Percentiles rank a stretch among this genome's conserved stretches.
These are phyloP conservation scores for Aphelenchoides besseyi DNA, from an alignment of 1,140 invertebrate genomes.

Conservation along the genomic window DNA sequence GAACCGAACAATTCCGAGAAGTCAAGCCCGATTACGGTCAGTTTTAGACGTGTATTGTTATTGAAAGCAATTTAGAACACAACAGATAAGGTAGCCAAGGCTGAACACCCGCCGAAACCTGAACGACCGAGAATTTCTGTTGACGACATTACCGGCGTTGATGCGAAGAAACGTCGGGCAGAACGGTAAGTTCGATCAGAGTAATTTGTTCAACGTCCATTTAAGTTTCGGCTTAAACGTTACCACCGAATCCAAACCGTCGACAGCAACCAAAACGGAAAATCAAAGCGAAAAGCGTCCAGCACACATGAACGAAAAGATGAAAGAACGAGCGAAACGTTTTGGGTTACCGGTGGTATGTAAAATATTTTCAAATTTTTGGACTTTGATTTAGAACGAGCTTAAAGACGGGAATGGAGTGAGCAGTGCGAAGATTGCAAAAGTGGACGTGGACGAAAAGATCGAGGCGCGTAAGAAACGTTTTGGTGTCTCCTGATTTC, in stretches of 20 bases:
- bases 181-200: neutral
- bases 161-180: neutral
- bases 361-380: constrained; percentile 13
- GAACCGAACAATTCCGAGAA: neutral
- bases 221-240: constrained; percentile 6
- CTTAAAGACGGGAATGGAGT: neutral
- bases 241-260: neutral
- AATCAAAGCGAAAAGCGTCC: neutral
- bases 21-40: too few species aligned
- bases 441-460: neutral
- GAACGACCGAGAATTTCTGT: neutral
- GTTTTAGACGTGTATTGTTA: neutral
- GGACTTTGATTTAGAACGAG: constrained; percentile 9
- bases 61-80: neutral
- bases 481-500: neutral
- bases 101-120: neutral
- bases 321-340: constrained; percentile 6
- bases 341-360: constrained; percentile 17
- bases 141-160: neutral
- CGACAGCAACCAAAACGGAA: neutral
- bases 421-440: neutral
- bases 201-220: neutral
- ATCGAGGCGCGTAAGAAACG: neutral
- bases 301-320: neutral
- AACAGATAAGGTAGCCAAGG: neutral